Evolutionary conservation across 2,113 vertebrate genomes (phyloP), one percentile per base, ranked within the genome.

Genomic region (Zapornia atra): DNA sequence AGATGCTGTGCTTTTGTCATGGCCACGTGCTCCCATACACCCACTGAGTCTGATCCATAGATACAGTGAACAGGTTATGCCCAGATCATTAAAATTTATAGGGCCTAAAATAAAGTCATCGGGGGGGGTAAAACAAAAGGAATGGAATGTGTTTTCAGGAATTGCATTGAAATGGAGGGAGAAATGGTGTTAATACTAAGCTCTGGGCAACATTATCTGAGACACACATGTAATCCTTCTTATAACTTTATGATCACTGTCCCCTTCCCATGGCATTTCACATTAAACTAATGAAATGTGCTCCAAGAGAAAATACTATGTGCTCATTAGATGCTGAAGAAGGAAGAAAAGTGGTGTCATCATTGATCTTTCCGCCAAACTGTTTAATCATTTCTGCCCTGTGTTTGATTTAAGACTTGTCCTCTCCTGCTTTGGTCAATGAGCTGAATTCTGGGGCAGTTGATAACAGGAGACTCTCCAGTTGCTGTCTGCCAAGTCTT

Each of bases 41-140:
- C 38, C 46, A 29, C 1, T 0, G 40, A 12, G 31, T 3, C 40
- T 38, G 42, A 38, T 33, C 48, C 11, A 0, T 2, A 2, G 34
- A 1, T 28, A 1, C 3, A n/a, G 14, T 20, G 17, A 46, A 22
- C 53, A 36, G 63, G 36, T 29, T 40, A 28, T 59, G 20, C 25
- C n/a, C 54, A 21, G 42, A 19, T 28, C 25, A 33, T 54, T 69
- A 10, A 20, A 73, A 83, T 78, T 54, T 56, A 51, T 15, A 86
- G 34, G 9, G 12, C 13, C 31, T 80, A 17, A 72, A 79, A 69
- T n/a, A 20, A 85, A 82, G 66, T 25, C 29, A 82, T 21, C 16
- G 54, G 42, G 19, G 16, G 28, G 12, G 48, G 18, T 13, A 46
- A 46, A 51, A 51, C 15, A 36, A 40, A 50, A 36, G 36, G 33